A percentile compares a stretch with the other conserved stretches of the same genome.
Conservation (phyloP, 2,888 invertebrate genomes). For the Eueremaeus valkanovi region DNA sequence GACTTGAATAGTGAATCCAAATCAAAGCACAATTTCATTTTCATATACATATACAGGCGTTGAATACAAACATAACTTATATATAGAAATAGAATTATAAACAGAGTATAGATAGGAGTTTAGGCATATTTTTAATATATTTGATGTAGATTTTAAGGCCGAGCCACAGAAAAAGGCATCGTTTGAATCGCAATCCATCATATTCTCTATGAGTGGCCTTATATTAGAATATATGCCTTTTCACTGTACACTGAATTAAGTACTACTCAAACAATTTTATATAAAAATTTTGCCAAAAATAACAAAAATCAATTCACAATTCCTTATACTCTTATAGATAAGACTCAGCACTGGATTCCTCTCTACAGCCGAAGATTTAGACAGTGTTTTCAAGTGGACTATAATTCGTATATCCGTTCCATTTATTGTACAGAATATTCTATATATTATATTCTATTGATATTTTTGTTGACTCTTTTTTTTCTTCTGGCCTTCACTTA, state of each 20-base stretch:
- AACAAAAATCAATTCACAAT: not conserved
- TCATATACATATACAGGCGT: not conserved
- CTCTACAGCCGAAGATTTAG: too few relatives aligned
- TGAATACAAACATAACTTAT: not conserved
- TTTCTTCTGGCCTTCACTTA: too few relatives aligned
- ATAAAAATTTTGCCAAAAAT: not conserved
- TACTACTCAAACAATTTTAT: conserved; percentile 3
- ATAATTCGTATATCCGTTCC: too few relatives aligned
- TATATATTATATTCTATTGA: too few relatives aligned
- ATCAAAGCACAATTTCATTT: not conserved
- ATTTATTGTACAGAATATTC: too few relatives aligned
- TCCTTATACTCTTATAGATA: not conserved
- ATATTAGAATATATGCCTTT: not conserved
- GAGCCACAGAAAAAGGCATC: not conserved
- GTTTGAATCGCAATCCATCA: conserved; percentile 13
- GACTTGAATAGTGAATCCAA: not conserved
- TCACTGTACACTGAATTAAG: not conserved
- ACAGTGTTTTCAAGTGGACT: too few relatives aligned
- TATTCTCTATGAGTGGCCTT: not conserved
- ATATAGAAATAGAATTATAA: too few relatives aligned
- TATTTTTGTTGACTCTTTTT: too few relatives aligned
- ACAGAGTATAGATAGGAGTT: not conserved
- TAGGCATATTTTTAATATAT: not conserved
- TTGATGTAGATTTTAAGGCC: not conserved
- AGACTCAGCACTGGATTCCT: too few relatives aligned